Base-by-base conservation (phyloP, 2,797 vertebrate species). In the Tiaroga cobitis region DNA sequence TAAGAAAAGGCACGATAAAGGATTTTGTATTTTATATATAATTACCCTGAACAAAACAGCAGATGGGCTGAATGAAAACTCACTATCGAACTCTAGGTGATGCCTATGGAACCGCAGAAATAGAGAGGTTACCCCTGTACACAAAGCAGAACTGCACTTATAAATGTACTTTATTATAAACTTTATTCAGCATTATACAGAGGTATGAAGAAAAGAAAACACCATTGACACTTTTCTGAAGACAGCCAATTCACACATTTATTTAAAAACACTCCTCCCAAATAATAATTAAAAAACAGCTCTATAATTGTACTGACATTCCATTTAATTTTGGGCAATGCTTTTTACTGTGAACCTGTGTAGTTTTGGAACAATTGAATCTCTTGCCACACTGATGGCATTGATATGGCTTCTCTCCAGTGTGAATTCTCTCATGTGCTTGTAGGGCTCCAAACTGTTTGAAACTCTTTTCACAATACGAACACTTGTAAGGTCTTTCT, bases 311-410 rank as follows among this genome's bases (percentile, higher is more conserved):
- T 26, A 5, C 59, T 6, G n/a, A 26, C 59, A 61, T 61, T 26
- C 59, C 59, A 61, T 67, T 67, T 67, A 67, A 67, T 67, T 67
- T 67, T 19, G 63, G 63, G 29, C 63, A 67, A 34, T 67, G 63
- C 8, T 67, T 67, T 2, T 18, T 29, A 6, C 29, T 67, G 63
- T 67, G 63, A 34, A 32, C 34, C 13, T 16, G 26, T 19, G 63
- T 19, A 67, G 29, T 16, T 32, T 26, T 32, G 29, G 2, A 34
- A 67, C 29, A 16, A 11, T 16, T 19, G 63, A 67, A 67, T 67
- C 63, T 19, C 63, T 67, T 67, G 2, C 63, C 63, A 67, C 63
- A 67, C 16, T 34, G 63, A 67, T 67, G 63, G 29, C 63, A 67
- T 8, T 67, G 26, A 34, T 32, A 67, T 0, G 63, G 29, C 16